phyloP scores from a whole-genome alignment of 2,797 vertebrate species.

The Streptopelia turtur region DNA sequence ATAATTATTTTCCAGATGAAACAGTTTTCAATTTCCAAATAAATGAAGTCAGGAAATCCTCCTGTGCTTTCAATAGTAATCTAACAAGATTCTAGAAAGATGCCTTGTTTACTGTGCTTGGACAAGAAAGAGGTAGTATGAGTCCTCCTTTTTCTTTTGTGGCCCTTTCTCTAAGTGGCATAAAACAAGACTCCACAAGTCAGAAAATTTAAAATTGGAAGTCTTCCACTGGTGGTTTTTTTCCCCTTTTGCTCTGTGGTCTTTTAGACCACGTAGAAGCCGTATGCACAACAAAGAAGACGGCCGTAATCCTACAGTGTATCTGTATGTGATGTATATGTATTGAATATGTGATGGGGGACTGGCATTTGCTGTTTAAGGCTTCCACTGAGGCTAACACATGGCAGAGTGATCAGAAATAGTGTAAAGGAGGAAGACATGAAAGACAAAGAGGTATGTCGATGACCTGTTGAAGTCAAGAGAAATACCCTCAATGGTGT shows the following conservation, averaged over 20 bases:
- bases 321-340: neutral
- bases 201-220: neutral
- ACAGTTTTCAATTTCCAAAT: neutral
- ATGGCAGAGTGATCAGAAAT: neutral
- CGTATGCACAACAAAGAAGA: neutral
- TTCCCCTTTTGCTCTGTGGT: fast-evolving
- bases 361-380: neutral
- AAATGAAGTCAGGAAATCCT: constrained; percentile 14
- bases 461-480: neutral
- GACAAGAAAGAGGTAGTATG: neutral
- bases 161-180: neutral
- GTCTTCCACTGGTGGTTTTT: neutral
- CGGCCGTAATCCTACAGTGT: neutral
- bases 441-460: neutral
- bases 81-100: neutral
- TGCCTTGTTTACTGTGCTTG: neutral
- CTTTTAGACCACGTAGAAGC: neutral
- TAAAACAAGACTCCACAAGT: neutral
- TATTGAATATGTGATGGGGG: neutral
- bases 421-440: neutral
- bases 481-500: neutral
- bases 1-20: neutral
- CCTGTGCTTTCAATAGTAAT: neutral
- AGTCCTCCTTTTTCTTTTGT: neutral
- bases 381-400: neutral